Conservation (phyloP, 2,113 vertebrate species). For the Leptocoma aspasia region DNA sequence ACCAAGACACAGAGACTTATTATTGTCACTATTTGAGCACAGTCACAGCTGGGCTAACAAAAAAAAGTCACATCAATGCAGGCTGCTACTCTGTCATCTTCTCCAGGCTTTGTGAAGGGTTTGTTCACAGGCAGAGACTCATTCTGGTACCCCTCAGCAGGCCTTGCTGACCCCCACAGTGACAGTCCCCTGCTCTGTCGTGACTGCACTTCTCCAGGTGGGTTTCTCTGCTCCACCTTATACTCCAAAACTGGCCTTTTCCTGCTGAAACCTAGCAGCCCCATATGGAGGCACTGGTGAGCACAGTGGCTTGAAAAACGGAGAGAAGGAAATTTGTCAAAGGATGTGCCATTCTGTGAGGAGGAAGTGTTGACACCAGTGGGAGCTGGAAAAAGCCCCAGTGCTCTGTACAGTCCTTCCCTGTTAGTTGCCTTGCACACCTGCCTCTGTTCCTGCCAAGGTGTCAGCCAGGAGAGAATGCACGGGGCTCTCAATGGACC, state of each 20-base stretch:
- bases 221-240: background rate
- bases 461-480: background rate
- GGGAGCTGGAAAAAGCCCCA: background rate
- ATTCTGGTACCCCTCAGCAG: background rate
- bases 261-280: background rate
- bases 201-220: background rate
- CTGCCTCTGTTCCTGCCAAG: background rate
- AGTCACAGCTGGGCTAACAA: background rate
- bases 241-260: background rate
- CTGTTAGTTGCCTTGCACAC: fast-evolving
- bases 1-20: background rate
- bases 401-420: background rate
- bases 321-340: background rate
- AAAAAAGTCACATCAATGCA: background rate
- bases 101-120: background rate
- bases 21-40: background rate
- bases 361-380: background rate
- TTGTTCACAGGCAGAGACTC: background rate
- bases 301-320: background rate
- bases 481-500: fast-evolving
- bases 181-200: background rate
- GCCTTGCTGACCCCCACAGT: background rate
- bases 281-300: background rate
- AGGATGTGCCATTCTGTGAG: fast-evolving
- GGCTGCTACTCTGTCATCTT: background rate